Conservation (phyloP, 2,113 vertebrate species). For the Thamnaconus septentrionalis region DNA sequence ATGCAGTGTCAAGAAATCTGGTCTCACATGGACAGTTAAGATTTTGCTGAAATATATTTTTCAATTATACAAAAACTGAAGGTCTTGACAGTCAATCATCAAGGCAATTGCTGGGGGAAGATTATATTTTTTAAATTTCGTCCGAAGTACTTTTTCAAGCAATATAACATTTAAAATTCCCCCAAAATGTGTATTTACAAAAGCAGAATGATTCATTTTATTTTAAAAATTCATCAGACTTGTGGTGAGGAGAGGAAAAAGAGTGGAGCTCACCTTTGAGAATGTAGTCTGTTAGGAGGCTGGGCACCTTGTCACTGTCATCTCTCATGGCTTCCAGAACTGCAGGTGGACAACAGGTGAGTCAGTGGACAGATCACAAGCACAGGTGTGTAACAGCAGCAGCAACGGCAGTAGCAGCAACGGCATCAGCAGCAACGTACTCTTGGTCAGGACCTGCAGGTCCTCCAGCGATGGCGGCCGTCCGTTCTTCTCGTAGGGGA, state of each 20-base stretch:
- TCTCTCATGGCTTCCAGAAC: conserved; percentile 95
- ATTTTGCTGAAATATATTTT: too few relatives aligned
- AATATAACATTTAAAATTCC: neutral
- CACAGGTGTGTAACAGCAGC: neutral
- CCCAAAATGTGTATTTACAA: neutral
- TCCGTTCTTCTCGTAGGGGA: conserved; percentile 94
- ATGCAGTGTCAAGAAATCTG: too few relatives aligned
- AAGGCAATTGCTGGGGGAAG: too few relatives aligned
- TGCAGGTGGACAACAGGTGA: conserved; percentile 48
- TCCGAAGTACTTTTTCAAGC: too few relatives aligned
- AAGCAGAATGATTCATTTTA: neutral
- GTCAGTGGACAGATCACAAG: conserved; percentile 6
- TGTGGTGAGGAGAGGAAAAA: neutral
- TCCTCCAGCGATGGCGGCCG: conserved; percentile 90
- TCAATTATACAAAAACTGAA: too few relatives aligned
- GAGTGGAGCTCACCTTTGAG: conserved; percentile 84
- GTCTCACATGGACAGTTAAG: too few relatives aligned
- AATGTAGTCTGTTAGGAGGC: conserved; percentile 96
- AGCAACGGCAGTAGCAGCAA: conserved; percentile 37
- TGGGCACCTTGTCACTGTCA: conserved; percentile 93
- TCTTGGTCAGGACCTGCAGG: conserved; percentile 95
- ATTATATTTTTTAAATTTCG: too few relatives aligned
- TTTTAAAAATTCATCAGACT: neutral
- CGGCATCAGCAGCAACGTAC: conserved; percentile 69
- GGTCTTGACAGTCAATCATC: too few relatives aligned